These are phyloP conservation scores for Sphenodon punctatus DNA, from an alignment of 2,797 vertebrate species.

Conservation along the genomic window DNA sequence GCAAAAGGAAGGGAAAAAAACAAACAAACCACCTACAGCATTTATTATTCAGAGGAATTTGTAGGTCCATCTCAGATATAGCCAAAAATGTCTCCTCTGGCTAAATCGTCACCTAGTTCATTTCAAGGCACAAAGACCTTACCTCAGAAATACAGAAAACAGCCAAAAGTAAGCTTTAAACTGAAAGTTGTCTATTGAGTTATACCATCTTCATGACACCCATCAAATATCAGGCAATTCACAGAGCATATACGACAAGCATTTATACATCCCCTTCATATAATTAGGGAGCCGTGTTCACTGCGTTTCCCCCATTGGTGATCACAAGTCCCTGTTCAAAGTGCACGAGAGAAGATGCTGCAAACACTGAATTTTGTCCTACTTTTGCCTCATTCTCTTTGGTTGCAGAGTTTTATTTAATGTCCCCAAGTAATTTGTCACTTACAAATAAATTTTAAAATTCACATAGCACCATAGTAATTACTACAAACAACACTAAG, in stretches of 20 bases:
- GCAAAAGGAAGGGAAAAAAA: no score
- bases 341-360: not conserved
- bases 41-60: no score
- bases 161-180: not conserved
- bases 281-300: no score
- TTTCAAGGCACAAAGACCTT: not conserved
- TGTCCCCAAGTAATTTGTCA: not conserved
- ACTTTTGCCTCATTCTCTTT: not conserved
- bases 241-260: not conserved
- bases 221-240: not conserved
- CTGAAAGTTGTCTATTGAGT: not conserved
- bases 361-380: not conserved
- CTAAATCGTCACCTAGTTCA: no score
- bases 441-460: not conserved
- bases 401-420: not conserved
- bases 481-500: not conserved
- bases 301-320: no score
- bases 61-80: not conserved
- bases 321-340: constrained; percentile 1
- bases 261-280: not conserved
- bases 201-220: not conserved
- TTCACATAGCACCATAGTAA: not conserved
- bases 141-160: not conserved
- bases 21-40: no score
- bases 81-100: not conserved